Percentiles rank a stretch among this genome's conserved stretches.
Conservation (phyloP, 1,140 invertebrate species). For the Drosophila dunni region DNA sequence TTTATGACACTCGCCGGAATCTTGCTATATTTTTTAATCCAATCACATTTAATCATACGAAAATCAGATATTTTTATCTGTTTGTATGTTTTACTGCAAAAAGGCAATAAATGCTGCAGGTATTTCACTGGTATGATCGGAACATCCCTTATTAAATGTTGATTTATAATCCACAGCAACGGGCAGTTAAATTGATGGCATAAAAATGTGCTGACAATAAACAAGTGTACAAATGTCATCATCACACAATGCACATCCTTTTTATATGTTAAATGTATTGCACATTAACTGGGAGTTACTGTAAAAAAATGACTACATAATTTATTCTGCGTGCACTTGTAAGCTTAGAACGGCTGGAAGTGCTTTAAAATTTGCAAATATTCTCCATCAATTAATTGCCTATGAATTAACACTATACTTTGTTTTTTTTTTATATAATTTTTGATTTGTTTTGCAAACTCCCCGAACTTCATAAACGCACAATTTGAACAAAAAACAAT, state of each 20-base stretch:
- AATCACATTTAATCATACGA: constrained; percentile 65
- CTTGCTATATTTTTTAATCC: constrained; percentile 52
- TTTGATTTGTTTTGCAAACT: not conserved
- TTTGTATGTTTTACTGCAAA: constrained; percentile 46
- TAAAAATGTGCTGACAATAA: constrained; percentile 58
- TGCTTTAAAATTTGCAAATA: not conserved
- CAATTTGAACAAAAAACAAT: constrained; percentile 15
- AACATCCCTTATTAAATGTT: constrained; percentile 42
- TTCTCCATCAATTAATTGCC: constrained; percentile 40
- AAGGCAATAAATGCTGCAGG: constrained; percentile 46
- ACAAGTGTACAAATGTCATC: constrained; percentile 59
- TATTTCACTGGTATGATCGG: not conserved
- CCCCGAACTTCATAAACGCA: constrained; percentile 2
- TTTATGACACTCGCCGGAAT: constrained; percentile 36
- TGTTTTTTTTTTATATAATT: not conserved
- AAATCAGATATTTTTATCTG: constrained; percentile 43
- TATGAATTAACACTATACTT: constrained; percentile 9
- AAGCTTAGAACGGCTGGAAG: not conserved
- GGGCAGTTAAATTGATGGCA: constrained; percentile 42
- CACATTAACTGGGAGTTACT: not conserved
- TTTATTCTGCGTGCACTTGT: not conserved
- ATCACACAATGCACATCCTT: constrained; percentile 13
- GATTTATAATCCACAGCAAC: constrained; percentile 64
- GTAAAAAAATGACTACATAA: not conserved
- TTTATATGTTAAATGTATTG: constrained; percentile 12